Evolutionary conservation across 2,888 invertebrate species (phyloP).

Genomic region (Diachrysia chrysitis): DNA sequence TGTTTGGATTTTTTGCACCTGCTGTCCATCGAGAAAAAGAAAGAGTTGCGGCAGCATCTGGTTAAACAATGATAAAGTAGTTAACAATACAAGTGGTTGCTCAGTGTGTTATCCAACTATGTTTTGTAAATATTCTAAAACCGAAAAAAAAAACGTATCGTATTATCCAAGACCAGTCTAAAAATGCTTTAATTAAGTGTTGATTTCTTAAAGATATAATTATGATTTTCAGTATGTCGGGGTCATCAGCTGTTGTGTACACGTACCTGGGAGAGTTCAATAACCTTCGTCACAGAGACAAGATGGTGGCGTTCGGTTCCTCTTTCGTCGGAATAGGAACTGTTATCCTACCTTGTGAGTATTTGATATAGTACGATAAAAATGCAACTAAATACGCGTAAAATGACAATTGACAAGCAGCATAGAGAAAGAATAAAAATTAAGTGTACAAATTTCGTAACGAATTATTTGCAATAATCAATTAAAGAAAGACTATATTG

Average conservation of each 20-base stretch:
- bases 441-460: too few relatives aligned
- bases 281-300: slow-evolving; percentile 82
- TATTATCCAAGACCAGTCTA: too few relatives aligned
- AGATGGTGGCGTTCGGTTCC: slow-evolving; percentile 86
- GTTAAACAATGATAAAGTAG: not conserved
- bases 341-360: slow-evolving; percentile 88
- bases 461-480: too few relatives aligned
- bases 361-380: too few relatives aligned
- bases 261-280: slow-evolving; percentile 90
- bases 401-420: too few relatives aligned
- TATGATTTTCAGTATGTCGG: slow-evolving; percentile 76
- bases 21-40: not conserved
- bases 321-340: slow-evolving; percentile 87
- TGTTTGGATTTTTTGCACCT: too few relatives aligned
- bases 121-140: not conserved
- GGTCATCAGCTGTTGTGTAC: slow-evolving; percentile 88
- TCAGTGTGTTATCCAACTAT: not conserved
- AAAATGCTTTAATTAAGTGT: too few relatives aligned
- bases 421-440: too few relatives aligned
- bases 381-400: too few relatives aligned
- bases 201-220: not conserved
- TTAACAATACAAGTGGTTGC: too few relatives aligned
- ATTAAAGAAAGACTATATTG: too few relatives aligned
- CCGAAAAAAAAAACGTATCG: too few relatives aligned
- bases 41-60: not conserved